phyloP scores from a whole-genome alignment of 2,113 vertebrate species.

The Microtus oregoni region DNA sequence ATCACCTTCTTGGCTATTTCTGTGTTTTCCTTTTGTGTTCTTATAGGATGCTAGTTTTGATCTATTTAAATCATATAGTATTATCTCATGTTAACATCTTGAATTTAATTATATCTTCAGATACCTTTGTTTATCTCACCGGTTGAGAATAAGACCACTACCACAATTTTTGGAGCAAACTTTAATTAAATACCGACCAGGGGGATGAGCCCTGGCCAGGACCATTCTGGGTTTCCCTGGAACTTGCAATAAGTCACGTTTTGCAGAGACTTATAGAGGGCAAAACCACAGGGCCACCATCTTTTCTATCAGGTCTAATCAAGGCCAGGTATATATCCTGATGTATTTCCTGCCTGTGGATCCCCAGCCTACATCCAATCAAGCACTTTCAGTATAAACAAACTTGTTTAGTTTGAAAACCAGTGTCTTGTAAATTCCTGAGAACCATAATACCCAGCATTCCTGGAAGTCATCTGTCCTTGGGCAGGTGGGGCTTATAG shows the following conservation, averaged over 20 bases:
- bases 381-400: not conserved
- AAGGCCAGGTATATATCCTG: not conserved
- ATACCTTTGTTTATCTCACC: not conserved
- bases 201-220: not conserved
- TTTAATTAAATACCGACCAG: not conserved
- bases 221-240: not conserved
- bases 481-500: not conserved
- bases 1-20: not conserved
- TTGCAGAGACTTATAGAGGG: not conserved
- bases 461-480: not conserved
- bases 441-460: not conserved
- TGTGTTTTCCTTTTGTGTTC: not conserved
- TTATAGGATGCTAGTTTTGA: not conserved
- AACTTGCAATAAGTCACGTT: not conserved
- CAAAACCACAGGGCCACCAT: not conserved
- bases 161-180: not conserved
- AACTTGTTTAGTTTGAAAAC: not conserved
- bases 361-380: not conserved
- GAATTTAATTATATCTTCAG: constrained; percentile 39
- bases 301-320: not conserved
- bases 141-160: not conserved
- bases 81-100: constrained; percentile 4
- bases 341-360: not conserved
- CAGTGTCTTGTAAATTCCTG: not conserved
- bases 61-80: not conserved